Base-by-base conservation (phyloP, 2,113 vertebrate genomes). In the Pristiophorus japonicus region DNA sequence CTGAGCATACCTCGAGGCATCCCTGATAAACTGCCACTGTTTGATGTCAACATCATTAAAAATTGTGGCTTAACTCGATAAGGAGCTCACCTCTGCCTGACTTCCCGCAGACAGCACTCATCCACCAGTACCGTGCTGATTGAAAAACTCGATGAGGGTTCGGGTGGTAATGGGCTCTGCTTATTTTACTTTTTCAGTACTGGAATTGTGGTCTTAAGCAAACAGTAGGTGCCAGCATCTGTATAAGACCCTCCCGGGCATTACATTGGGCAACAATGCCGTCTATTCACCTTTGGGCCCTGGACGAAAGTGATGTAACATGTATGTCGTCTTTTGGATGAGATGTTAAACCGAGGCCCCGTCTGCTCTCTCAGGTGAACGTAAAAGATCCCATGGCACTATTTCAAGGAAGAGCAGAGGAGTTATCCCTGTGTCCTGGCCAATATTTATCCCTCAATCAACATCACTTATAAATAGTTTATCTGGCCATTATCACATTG, bases 21-120 rank as follows among this genome's bases (percentile, higher is more conserved):
- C 27, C n/a, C 14, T 12, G 87, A 62, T 90, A 55, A 90, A 90
- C 51, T 90, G 87, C n/a, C 47, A 90, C 87, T 90, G 51, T 90
- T 62, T 90, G 62, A n/a, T 90, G 87, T 62, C 51, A 59, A 62
- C 87, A n/a, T n/a, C 55, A 90, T 90, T 90, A 90, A n/a, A 34
- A 90, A n/a, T 14, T 59, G 87, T 90, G 87, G 27, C 30, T 62
- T 16, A 62, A 55, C 30, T 90, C 30, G 12, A 14, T 3, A 62
- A 59, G 11, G 47, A 62, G 14, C 78, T 81, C 51, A 62, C 87
- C 27, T 10, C 12, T 16, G 5, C 12, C 30, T 5, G 51, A 90
- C 55, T 16, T 27, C 55, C 55, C 0, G 0, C 51, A 88, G 55
- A 27, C 87, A 34, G 30, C 30, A 16, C 14, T 90, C 55, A 4